A percentile compares a stretch with the other conserved stretches of the same genome.
Evolutionary conservation across 2,888 invertebrate species (phyloP).

Genomic region (Mimumesa dahlbomi): DNA sequence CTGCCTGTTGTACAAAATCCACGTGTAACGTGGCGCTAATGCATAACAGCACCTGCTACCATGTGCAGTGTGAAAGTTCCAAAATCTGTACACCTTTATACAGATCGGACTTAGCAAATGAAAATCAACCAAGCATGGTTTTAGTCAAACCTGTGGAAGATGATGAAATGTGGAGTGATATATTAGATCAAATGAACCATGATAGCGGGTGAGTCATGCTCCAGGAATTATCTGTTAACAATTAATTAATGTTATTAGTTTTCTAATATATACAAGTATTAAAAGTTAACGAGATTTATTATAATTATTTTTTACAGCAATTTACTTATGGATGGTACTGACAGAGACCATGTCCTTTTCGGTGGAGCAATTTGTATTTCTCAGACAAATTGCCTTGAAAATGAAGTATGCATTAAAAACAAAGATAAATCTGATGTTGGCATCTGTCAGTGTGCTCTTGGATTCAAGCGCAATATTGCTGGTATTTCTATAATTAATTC

Average conservation of each 20-base stretch:
- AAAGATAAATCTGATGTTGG: slow-evolving; percentile 84
- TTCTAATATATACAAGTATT: too few species aligned
- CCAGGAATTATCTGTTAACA: too few species aligned
- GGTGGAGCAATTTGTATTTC: slow-evolving; percentile 80
- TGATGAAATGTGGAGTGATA: slow-evolving; percentile 82
- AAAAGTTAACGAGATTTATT: too few species aligned
- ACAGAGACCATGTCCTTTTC: slow-evolving; percentile 72
- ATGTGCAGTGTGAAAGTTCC: slow-evolving; percentile 87
- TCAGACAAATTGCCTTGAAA: slow-evolving; percentile 83
- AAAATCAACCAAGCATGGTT: slow-evolving; percentile 87
- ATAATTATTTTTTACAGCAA: slow-evolving; percentile 73
- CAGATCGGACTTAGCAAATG: slow-evolving; percentile 82
- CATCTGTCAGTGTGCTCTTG: slow-evolving; percentile 87
- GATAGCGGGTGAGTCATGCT: slow-evolving; percentile 68
- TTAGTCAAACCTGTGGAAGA: slow-evolving; percentile 87
- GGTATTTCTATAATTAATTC: slow-evolving; percentile 70
- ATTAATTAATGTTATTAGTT: too few species aligned
- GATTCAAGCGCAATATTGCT: slow-evolving; percentile 82
- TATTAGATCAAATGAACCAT: slow-evolving; percentile 68
- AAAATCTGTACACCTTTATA: slow-evolving; percentile 87
- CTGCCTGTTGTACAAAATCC: slow-evolving; percentile 85
- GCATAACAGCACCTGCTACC: slow-evolving; percentile 88
- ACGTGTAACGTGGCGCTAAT: slow-evolving; percentile 91
- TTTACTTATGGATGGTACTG: slow-evolving; percentile 60
- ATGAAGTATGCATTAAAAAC: slow-evolving; percentile 86